Evolutionary conservation across 2,888 invertebrate species (phyloP).

Genomic region (Nomada lathburiana): DNA sequence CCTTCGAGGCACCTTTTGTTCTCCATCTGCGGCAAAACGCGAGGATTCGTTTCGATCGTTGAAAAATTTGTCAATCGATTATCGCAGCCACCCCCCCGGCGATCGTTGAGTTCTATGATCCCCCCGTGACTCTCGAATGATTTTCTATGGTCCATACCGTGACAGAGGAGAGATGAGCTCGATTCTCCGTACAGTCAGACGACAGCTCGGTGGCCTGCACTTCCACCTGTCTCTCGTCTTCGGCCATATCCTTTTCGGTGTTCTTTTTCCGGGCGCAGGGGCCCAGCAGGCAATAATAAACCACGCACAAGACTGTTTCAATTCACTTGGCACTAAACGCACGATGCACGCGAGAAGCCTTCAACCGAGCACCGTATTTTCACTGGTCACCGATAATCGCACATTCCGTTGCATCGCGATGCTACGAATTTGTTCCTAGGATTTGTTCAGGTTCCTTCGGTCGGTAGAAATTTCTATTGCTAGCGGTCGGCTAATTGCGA

Average conservation of each 20-base stretch:
- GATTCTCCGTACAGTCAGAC: conserved; percentile 49
- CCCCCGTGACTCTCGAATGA: neutral
- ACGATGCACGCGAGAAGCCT: neutral
- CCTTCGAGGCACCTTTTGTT: conserved; percentile 20
- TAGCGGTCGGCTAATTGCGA: neutral
- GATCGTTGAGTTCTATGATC: neutral
- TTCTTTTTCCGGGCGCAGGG: conserved; percentile 66
- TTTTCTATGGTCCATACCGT: conserved; percentile 43
- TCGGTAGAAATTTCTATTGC: neutral
- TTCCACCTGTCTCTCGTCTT: conserved; percentile 65
- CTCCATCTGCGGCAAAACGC: conserved; percentile 52
- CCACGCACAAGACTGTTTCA: conserved; percentile 71
- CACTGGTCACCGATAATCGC: conserved; percentile 10
- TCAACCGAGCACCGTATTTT: conserved; percentile 2
- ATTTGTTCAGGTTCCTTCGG: neutral
- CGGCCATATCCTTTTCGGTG: conserved; percentile 73
- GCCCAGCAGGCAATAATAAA: conserved; percentile 74
- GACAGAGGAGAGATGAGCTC: conserved; percentile 50
- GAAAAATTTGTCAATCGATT: neutral
- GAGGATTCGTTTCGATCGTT: neutral
- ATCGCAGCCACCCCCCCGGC: too few species aligned
- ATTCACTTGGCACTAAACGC: conserved; percentile 5
- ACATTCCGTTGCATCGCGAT: conserved; percentile 7
- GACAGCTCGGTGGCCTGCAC: conserved; percentile 40
- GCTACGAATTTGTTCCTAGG: neutral